Conservation (phyloP, 1,140 invertebrate genomes). For the Metopolophium dirhodum region DNA sequence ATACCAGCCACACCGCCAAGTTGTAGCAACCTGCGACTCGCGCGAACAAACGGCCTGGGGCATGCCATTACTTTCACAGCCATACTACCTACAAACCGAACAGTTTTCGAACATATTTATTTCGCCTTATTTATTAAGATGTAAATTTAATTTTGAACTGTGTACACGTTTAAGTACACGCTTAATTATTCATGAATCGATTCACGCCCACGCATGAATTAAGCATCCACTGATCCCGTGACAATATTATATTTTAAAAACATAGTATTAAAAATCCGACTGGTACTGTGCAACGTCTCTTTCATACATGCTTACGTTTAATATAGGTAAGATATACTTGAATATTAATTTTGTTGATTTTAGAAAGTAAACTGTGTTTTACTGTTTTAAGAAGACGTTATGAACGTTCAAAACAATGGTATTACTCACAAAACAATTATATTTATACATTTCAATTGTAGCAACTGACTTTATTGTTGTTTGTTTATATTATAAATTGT, state of each 20-base stretch:
- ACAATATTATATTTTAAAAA: background rate
- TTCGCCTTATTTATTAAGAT: background rate
- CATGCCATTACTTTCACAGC: background rate
- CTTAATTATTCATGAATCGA: no score
- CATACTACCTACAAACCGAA: background rate
- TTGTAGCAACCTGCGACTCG: background rate
- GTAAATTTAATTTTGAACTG: background rate
- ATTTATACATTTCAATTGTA: no score
- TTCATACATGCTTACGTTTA: background rate
- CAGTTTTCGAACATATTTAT: background rate
- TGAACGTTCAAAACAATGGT: no score
- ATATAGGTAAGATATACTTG: background rate
- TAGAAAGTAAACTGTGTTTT: no score
- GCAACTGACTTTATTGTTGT: no score
- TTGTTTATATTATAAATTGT: background rate
- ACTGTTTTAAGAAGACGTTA: no score
- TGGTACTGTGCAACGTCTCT: background rate
- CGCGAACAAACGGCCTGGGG: background rate
- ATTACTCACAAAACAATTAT: no score
- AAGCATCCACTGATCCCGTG: background rate
- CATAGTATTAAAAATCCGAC: background rate
- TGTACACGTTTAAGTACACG: background rate
- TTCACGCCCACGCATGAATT: no score
- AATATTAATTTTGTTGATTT: background rate
- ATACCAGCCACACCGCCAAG: background rate